Base-by-base conservation (phyloP, 2,113 vertebrate species). In the Lepus timidus region DNA sequence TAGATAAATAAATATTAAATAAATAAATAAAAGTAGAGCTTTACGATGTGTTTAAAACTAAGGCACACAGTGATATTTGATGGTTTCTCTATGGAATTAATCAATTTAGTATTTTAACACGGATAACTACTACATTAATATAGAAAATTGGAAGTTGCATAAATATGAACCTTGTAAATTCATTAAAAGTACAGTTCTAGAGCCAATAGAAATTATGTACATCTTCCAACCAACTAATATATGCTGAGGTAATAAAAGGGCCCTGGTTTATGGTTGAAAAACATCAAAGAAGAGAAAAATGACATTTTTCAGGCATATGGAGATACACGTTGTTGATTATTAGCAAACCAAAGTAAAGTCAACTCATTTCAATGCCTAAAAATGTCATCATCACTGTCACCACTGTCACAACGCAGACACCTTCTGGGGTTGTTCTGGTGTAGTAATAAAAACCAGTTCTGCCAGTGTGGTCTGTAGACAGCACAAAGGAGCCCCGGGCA, bases 61-160 rank as follows among this genome's bases (percentile, higher is more conserved):
- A 73, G 16, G 58, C 8, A 3, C 86, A 64, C 71, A 88, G 73
- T 83, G 10, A 93, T 5, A 55, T 68, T 91, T 74, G 27, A 58
- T 17, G 9, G 1, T 55, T 92, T 92, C 3, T 17, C 51, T 52
- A 9, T 79, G 36, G 23, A 75, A 93, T 81, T 95, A 23, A 83
- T 71, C n/a, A 73, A 68, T 73, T 74, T 29, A 31, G 8, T 31
- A 55, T 75, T 81, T 94, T 88, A 78, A 79, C 55, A 58, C 17
- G 17, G 19, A 58, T 58, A 58, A 58, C 19, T 58, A 58, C 33
- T 16, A 20, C 52, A 55, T 52, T 65, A 51, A 27, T 76, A 23
- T 4, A 58, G 12, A 19, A 16, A 52, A 22, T 9, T 65, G 11
- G 65, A 14, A 82, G 19, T 36, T 52, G 2, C 75, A 17, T 70